These are phyloP conservation scores for Columbina picui DNA, from an alignment of 2,113 vertebrate genomes.

Conservation along the genomic window DNA sequence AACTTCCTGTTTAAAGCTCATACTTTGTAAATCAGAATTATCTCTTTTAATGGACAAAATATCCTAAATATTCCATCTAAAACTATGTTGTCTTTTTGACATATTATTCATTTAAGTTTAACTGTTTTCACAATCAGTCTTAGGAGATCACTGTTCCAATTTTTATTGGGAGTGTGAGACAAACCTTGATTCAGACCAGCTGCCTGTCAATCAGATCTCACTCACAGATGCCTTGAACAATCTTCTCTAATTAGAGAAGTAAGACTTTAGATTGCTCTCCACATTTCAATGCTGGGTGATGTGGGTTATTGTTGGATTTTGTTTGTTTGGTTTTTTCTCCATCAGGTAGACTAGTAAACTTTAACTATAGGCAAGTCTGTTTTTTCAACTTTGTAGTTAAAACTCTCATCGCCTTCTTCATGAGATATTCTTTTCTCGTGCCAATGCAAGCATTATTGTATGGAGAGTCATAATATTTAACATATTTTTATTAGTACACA, in stretches of 20 bases:
- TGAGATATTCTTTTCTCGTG: neutral
- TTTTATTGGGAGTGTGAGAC: neutral
- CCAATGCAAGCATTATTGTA: neutral
- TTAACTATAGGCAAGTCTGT: neutral
- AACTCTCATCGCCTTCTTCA: neutral
- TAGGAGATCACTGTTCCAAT: neutral
- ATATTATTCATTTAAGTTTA: neutral
- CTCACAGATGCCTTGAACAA: neutral
- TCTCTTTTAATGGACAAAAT: neutral
- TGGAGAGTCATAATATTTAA: neutral
- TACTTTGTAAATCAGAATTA: neutral
- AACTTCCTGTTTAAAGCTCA: neutral
- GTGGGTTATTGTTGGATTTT: neutral
- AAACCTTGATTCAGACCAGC: neutral
- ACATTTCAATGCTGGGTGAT: neutral
- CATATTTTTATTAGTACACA: neutral
- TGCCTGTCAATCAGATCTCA: neutral
- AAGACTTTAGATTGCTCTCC: neutral
- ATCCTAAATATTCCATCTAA: neutral
- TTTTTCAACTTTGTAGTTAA: neutral
- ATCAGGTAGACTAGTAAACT: neutral
- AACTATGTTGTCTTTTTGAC: neutral
- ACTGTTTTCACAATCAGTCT: neutral
- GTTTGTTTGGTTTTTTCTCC: neutral
- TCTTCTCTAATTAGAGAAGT: conserved; percentile 17